A percentile compares a stretch with the other conserved stretches of the same genome.
These are phyloP conservation scores for Harmothoe impar DNA, from an alignment of 2,888 invertebrate species.

Conservation along the genomic window DNA sequence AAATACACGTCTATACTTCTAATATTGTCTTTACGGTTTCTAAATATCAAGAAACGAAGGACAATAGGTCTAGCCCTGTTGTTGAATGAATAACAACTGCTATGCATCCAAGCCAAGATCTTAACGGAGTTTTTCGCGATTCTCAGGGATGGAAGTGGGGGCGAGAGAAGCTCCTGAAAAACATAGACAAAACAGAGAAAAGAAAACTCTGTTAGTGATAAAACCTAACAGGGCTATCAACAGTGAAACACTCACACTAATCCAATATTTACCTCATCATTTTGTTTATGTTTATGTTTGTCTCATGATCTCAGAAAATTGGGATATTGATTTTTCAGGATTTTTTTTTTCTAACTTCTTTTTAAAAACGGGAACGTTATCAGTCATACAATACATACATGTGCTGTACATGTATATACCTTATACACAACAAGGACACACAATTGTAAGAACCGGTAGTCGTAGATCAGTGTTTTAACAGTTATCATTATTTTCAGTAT, in stretches of 20 bases:
- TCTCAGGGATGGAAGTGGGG: conserved; percentile 53
- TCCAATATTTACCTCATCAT: not conserved
- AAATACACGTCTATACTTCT: conserved; percentile 6
- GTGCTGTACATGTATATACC: no score
- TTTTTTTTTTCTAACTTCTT: no score
- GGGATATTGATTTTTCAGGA: no score
- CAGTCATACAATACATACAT: no score
- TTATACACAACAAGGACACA: no score
- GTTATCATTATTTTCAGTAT: no score
- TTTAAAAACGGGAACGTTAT: no score
- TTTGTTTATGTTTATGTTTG: not conserved
- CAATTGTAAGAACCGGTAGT: no score
- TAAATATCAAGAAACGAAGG: conserved; percentile 29
- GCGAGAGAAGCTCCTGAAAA: conserved; percentile 60
- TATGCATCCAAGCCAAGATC: conserved; percentile 41
- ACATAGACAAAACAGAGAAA: conserved; percentile 62
- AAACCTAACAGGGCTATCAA: conserved; percentile 21
- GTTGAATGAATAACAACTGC: conserved; percentile 26
- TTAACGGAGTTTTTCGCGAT: conserved; percentile 47
- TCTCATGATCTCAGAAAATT: no score
- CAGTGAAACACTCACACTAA: not conserved
- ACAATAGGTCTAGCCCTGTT: conserved; percentile 42
- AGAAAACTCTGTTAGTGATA: conserved; percentile 54
- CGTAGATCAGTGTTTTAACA: no score
- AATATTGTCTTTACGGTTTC: conserved; percentile 15